These are phyloP conservation scores for Lathamus discolor DNA, from an alignment of 2,113 vertebrate genomes.

Conservation along the genomic window DNA sequence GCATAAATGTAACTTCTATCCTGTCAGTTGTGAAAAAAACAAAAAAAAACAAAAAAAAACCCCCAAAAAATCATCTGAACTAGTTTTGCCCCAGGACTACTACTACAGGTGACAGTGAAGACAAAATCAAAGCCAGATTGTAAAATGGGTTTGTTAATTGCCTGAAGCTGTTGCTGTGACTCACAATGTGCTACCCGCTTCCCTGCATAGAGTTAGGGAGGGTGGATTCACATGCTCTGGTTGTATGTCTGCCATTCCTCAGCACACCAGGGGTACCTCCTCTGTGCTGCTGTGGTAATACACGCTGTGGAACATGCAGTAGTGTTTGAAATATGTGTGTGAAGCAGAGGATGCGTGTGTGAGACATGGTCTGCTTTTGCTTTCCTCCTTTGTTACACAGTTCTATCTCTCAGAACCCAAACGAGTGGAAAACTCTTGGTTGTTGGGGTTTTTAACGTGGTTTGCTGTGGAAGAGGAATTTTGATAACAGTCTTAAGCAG, in stretches of 20 bases:
- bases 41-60: not conserved
- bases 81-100: not conserved
- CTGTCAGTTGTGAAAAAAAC: not conserved
- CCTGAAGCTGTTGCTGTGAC: not conserved
- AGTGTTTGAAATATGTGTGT: not conserved
- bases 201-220: not conserved
- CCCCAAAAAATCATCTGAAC: not conserved
- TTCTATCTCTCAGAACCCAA: not conserved
- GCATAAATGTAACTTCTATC: not conserved
- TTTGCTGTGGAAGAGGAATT: not conserved
- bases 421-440: not conserved
- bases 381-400: not conserved
- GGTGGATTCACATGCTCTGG: not conserved
- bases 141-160: not conserved
- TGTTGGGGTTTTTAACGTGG: not conserved
- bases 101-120: not conserved
- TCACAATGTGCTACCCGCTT: not conserved
- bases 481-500: not conserved
- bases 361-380: not conserved
- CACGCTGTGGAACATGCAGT: fast-evolving
- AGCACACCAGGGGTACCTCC: not conserved
- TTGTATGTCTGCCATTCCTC: not conserved
- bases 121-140: not conserved
- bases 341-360: not conserved
- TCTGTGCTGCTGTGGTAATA: not conserved